phyloP scores from a whole-genome alignment of 2,797 vertebrate species.

The Etheostoma nigrum region DNA sequence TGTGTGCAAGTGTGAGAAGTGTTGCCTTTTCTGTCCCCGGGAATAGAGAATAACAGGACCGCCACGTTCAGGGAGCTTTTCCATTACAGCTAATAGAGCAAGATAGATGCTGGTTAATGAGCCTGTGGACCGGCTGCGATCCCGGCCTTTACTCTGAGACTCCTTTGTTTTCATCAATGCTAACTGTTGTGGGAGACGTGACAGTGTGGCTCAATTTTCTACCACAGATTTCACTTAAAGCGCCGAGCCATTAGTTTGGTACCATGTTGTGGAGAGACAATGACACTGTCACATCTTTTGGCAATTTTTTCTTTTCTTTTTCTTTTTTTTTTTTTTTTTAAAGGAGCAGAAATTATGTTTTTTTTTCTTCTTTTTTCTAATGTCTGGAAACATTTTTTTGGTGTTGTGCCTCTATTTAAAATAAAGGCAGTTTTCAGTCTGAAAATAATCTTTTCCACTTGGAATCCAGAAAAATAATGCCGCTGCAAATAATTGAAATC shows the following conservation, averaged over 20 bases:
- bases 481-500: neutral
- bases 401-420: neutral
- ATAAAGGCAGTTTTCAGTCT: neutral
- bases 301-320: neutral
- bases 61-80: constrained; percentile 52
- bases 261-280: constrained; percentile 19
- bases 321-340: neutral
- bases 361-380: too few species aligned
- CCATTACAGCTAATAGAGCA: constrained; percentile 51
- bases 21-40: constrained; percentile 29
- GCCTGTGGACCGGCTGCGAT: constrained; percentile 20
- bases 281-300: neutral
- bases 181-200: constrained; percentile 29
- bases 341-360: neutral
- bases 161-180: constrained; percentile 39
- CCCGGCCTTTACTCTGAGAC: constrained; percentile 27
- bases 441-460: neutral
- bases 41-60: constrained; percentile 19
- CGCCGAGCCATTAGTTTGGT: constrained; percentile 2
- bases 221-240: constrained; percentile 21
- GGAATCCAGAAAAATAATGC: neutral
- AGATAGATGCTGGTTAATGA: constrained; percentile 63
- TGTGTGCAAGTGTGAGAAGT: constrained; percentile 28
- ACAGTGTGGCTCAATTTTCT: constrained; percentile 19
- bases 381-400: neutral